These are phyloP conservation scores for Papilio protenor DNA, from an alignment of 2,888 invertebrate genomes.

Conservation along the genomic window DNA sequence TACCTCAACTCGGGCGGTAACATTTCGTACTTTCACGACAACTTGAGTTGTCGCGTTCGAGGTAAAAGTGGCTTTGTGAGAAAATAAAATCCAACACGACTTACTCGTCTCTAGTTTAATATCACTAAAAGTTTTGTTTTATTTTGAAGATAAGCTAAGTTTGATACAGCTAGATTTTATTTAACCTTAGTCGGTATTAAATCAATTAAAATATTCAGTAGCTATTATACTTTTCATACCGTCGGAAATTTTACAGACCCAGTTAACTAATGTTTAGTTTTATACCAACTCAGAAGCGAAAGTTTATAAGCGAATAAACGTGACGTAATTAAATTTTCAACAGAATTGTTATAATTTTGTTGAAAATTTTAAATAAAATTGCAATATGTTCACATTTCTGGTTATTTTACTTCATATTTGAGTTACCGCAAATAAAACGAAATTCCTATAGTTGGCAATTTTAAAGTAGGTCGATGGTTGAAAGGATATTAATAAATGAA, in stretches of 20 bases:
- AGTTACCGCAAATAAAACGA: background rate
- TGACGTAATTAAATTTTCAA: background rate
- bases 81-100: background rate
- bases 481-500: too few relatives aligned
- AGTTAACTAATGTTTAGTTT: background rate
- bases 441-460: background rate
- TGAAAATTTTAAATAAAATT: background rate
- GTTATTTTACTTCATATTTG: background rate
- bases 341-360: background rate
- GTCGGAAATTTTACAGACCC: too few relatives aligned
- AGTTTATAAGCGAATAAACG: background rate
- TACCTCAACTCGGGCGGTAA: slow-evolving; percentile 25
- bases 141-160: background rate
- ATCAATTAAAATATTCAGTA: background rate
- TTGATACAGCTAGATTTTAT: background rate
- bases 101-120: background rate
- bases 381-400: background rate
- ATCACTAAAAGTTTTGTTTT: slow-evolving; percentile 10
- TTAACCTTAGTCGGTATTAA: background rate
- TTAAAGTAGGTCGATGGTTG: too few relatives aligned
- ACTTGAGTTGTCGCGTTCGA: slow-evolving; percentile 9
- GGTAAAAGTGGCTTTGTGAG: slow-evolving; percentile 3
- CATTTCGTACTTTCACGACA: slow-evolving; percentile 24
- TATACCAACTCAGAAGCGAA: background rate
- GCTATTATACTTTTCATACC: background rate